These are phyloP conservation scores for Urocitellus parryii DNA, from an alignment of 2,113 vertebrate genomes.

Conservation along the genomic window DNA sequence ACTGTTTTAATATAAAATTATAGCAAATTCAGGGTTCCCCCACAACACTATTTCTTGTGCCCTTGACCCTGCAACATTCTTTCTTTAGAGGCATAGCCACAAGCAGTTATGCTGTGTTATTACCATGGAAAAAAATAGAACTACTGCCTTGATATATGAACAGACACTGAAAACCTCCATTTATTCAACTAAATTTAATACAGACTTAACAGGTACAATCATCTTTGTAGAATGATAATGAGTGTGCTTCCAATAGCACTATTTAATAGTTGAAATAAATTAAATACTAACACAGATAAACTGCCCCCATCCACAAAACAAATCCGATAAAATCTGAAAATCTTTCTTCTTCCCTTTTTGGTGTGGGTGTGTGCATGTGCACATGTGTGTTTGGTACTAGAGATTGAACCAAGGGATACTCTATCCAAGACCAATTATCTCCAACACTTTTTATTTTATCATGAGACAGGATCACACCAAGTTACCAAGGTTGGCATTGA, in stretches of 20 bases:
- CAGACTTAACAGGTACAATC: not conserved
- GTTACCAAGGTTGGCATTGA: not conserved
- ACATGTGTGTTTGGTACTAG: not conserved
- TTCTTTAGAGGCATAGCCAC: not conserved
- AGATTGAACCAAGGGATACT: not conserved
- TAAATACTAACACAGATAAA: not conserved
- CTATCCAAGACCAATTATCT: not conserved
- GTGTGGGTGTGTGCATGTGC: too few species aligned
- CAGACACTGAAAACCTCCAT: not conserved
- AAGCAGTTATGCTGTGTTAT: not conserved
- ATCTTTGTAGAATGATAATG: slow-evolving; percentile 1
- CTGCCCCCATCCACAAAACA: not conserved
- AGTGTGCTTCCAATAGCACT: slow-evolving; percentile 3
- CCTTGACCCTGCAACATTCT: not conserved
- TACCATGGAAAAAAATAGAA: not conserved
- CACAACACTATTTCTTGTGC: not conserved
- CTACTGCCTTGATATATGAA: not conserved
- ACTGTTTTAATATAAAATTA: not conserved
- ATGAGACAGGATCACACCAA: not conserved
- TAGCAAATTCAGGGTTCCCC: not conserved
- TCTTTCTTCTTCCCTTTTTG: not conserved
- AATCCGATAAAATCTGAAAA: not conserved
- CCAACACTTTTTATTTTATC: not conserved
- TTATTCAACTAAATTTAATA: slow-evolving; percentile 18
- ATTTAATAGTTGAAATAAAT: slow-evolving; percentile 48